Evolutionary conservation across 2,113 vertebrate species (phyloP).

Genomic region (Prinia subflava): DNA sequence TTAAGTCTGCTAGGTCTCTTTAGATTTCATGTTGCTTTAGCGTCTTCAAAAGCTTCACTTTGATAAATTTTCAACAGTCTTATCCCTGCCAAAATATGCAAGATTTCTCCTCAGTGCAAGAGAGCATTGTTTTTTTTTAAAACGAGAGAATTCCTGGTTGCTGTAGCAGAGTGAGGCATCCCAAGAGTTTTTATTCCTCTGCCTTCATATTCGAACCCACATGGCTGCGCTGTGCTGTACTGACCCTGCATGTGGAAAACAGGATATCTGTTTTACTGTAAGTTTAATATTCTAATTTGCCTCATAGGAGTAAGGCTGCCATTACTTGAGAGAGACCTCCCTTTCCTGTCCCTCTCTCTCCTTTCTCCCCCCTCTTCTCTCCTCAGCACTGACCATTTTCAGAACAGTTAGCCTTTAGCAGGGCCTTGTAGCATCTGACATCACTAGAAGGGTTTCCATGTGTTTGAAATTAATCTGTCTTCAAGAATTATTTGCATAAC

Average conservation of each 20-base stretch:
- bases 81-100: not conserved
- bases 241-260: not conserved
- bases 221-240: not conserved
- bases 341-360: not conserved
- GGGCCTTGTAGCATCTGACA: not conserved
- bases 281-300: not conserved
- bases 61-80: not conserved
- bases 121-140: not conserved
- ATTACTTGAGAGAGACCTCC: not conserved
- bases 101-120: not conserved
- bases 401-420: rapidly evolving
- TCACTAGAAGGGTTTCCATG: not conserved
- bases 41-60: not conserved
- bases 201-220: not conserved
- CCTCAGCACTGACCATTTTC: not conserved
- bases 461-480: not conserved
- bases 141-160: not conserved
- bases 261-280: rapidly evolving
- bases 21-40: not conserved
- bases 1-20: not conserved
- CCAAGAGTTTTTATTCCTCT: not conserved
- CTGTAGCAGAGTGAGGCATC: not conserved
- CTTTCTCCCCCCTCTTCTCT: not conserved
- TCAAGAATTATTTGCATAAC: not conserved
- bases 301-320: not conserved